Evolutionary conservation across 1,140 invertebrate species (phyloP), one percentile per base, ranked within the genome.

Genomic region (Heterodera schachtii): DNA sequence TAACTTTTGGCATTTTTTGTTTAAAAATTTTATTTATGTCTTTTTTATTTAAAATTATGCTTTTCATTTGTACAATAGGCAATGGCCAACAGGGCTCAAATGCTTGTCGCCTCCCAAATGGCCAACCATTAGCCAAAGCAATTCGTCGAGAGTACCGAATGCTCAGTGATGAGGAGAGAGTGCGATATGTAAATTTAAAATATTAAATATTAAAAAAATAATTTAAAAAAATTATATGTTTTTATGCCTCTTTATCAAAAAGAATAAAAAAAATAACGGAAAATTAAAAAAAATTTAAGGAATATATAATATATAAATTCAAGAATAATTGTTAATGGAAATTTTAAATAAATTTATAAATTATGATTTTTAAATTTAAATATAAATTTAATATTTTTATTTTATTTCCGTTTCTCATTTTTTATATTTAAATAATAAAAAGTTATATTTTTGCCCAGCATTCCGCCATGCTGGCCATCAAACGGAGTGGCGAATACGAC

Each of bases 401-500:
- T 1, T 0, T 31, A 31, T 31, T 31, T 31, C 31, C 31, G 31
- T 31, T 1, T 31, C 1, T 1, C 31, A 31, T 31, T 31, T 31
- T 31, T 31, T 31, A 31, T 31, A 31, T 31, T 31, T 31, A 31
- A 52, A 52, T 52, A 52, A 11, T 52, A 52, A 52, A 70, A 31
- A 31, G 0, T 0, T 69, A 7, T 1, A 43, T 43, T 19, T 43
- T 71, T 41, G 9, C 43, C 5, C 41, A 78, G 76, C 91, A 91
- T 81, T 82, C 84, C 46, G 91, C 90, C 9, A 16, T 91, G 5
- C 86, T 86, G 19, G 77, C 83, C 66, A 80, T 91, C 19, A 91
- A 91, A 77, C 76, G 84, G 19, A 88, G 79, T 69, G 88, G 88
- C 64, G 88, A 89, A 71, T 89, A 89, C 66, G 88, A 89, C 70